Evolutionary conservation across 2,797 vertebrate species (phyloP).

Genomic region (Gymnocypris eckloni): DNA sequence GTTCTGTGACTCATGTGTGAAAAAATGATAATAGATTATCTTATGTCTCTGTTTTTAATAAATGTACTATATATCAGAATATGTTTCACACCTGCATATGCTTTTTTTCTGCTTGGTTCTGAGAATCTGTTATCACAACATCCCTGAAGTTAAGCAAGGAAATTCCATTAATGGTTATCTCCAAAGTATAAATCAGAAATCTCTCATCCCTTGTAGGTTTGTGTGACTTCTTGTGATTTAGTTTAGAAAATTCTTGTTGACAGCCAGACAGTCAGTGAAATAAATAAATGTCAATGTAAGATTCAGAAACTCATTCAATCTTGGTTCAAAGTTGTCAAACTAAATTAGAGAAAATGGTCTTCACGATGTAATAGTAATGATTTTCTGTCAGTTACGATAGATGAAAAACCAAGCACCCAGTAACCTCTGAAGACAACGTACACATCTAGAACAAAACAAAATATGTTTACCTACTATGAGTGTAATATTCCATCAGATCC

Average conservation of each 20-base stretch:
- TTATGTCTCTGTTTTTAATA: neutral
- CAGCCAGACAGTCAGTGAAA: constrained; percentile 9
- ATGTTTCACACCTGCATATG: neutral
- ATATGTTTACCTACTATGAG: constrained; percentile 42
- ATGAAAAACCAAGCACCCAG: constrained; percentile 22
- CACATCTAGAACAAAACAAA: constrained; percentile 26
- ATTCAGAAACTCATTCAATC: constrained; percentile 33
- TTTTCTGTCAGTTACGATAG: constrained; percentile 39
- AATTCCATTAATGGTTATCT: constrained; percentile 4
- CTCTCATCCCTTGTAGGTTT: neutral
- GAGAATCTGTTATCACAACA: neutral
- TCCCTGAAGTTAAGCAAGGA: neutral
- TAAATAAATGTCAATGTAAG: constrained; percentile 25
- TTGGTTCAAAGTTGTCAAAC: constrained; percentile 38
- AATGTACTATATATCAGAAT: neutral
- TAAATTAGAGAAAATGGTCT: constrained; percentile 40
- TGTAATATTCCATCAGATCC: constrained; percentile 23
- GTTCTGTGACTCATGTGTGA: neutral
- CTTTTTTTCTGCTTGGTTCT: neutral
- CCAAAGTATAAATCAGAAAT: neutral
- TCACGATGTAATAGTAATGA: constrained; percentile 37
- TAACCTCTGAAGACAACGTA: constrained; percentile 23
- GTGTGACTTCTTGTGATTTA: constrained; percentile 6
- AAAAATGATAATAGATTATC: neutral
- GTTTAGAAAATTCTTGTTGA: constrained; percentile 7